Conservation (phyloP, 92 coral and sea anemone genomes). For the Zoanthus sansibaricus region DNA sequence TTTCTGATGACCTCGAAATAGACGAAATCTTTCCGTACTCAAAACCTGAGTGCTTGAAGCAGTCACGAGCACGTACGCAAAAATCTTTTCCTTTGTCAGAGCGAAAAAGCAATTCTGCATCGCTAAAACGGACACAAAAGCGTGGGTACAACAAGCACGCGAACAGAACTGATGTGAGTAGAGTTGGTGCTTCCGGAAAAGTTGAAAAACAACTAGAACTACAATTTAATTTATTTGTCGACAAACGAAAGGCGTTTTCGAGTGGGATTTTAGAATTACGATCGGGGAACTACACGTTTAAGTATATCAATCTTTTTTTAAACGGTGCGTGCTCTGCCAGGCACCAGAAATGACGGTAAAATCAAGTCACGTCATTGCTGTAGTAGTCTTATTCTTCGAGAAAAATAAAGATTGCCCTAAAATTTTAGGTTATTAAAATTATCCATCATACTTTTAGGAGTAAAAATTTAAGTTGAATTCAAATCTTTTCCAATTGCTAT, state of each 20-base stretch:
- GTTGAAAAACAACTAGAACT: neutral
- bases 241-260: constrained; percentile 24
- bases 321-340: neutral
- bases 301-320: neutral
- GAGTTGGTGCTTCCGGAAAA: constrained; percentile 20
- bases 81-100: constrained; percentile 13
- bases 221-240: neutral
- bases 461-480: neutral
- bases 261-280: constrained; percentile 31
- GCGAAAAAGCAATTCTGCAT: constrained; percentile 31
- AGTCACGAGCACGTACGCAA: constrained; percentile 31
- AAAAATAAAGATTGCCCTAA: neutral
- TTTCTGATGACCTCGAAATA: constrained; percentile 41
- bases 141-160: constrained; percentile 37
- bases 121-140: constrained; percentile 41
- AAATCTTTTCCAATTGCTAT: constrained; percentile 1
- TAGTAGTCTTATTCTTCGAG: neutral
- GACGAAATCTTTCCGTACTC: constrained; percentile 14
- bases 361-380: neutral
- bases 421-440: neutral
- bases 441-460: neutral
- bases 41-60: constrained; percentile 9
- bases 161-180: neutral
- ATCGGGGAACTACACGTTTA: neutral
- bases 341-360: neutral